Conservation (phyloP, 1,140 invertebrate genomes). For the Bemisia tabaci region DNA sequence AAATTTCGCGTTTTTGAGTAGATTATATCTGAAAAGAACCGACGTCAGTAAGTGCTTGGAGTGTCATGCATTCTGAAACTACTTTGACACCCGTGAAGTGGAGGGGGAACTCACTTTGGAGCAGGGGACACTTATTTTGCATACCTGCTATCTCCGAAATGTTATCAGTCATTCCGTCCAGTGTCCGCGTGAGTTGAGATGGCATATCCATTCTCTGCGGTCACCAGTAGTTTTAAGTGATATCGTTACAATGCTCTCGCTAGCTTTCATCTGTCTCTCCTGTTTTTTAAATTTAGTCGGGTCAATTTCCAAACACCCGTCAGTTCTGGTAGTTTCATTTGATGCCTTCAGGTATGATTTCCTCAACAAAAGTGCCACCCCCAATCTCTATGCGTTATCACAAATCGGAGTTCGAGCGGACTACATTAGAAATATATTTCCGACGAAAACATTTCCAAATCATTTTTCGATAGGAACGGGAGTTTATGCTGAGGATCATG, state of each 20-base stretch:
- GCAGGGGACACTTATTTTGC: too few relatives aligned
- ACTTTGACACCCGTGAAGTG: too few relatives aligned
- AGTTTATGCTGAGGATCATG: slow-evolving; percentile 55
- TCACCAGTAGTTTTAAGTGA: too few relatives aligned
- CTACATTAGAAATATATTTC: slow-evolving; percentile 51
- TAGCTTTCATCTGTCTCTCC: background rate
- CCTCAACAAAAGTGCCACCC: slow-evolving; percentile 41
- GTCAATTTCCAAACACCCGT: slow-evolving; percentile 8
- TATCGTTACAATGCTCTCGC: background rate
- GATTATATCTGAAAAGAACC: too few relatives aligned
- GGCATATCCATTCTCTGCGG: too few relatives aligned
- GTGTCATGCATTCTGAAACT: too few relatives aligned
- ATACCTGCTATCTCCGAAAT: background rate
- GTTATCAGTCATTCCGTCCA: background rate
- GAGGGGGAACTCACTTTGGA: too few relatives aligned
- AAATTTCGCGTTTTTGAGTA: too few relatives aligned
- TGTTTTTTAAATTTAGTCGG: background rate
- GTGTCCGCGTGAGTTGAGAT: background rate
- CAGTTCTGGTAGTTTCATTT: slow-evolving; percentile 47
- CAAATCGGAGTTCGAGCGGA: slow-evolving; percentile 40
- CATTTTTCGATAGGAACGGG: slow-evolving; percentile 67
- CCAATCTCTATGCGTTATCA: slow-evolving; percentile 38
- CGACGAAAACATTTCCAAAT: slow-evolving; percentile 67
- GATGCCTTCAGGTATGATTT: slow-evolving; percentile 61
- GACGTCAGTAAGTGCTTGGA: too few relatives aligned